These are phyloP conservation scores for Carollia perspicillata DNA, from an alignment of 2,113 vertebrate species.

Conservation along the genomic window DNA sequence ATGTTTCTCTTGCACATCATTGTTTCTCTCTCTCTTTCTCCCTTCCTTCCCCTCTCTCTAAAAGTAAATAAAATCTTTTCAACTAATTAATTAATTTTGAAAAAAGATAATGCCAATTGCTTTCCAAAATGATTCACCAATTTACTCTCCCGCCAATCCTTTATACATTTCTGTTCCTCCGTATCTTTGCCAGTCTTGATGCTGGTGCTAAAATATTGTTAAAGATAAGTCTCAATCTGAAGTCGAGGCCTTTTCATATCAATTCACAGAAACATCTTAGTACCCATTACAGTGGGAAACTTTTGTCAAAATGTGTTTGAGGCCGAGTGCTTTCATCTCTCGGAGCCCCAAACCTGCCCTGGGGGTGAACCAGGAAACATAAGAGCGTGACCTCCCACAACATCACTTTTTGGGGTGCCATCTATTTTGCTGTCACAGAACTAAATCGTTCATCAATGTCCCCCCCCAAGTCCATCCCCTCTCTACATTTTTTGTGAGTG, in stretches of 20 bases:
- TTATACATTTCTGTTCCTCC: neutral
- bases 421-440: neutral
- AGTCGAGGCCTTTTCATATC: neutral
- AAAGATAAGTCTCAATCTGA: neutral
- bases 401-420: neutral
- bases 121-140: neutral
- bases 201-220: neutral
- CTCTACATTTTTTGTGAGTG: slow-evolving; percentile 35
- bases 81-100: neutral
- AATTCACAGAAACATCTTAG: neutral
- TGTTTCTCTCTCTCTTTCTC: no score
- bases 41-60: no score
- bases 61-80: no score
- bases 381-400: rapidly evolving
- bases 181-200: neutral
- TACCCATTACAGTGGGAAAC: neutral
- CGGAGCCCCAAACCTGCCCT: neutral
- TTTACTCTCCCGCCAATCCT: neutral
- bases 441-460: slow-evolving; percentile 41
- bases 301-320: neutral
- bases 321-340: neutral
- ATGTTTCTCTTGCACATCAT: no score
- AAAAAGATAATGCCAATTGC: neutral
- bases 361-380: neutral
- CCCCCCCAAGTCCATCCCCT: neutral